phyloP scores from a whole-genome alignment of 2,888 invertebrate species.

The Rotaria macrura region DNA sequence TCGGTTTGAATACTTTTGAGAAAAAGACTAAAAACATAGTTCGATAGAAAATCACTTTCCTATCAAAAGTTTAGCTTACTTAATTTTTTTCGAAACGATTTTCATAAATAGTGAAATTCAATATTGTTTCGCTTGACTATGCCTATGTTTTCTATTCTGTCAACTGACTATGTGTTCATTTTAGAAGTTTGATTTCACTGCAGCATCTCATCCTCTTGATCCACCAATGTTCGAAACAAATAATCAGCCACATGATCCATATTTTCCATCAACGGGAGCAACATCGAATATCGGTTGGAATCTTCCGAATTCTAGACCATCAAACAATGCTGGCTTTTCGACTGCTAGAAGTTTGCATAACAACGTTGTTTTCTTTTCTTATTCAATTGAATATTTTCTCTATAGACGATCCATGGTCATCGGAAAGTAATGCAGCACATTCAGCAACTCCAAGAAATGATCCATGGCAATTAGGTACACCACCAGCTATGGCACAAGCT shows the following conservation, averaged over 20 bases:
- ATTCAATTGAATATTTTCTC: neutral
- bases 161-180: too few species aligned
- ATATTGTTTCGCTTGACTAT: too few species aligned
- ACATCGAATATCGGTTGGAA: neutral
- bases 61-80: too few species aligned
- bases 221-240: neutral
- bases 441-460: neutral
- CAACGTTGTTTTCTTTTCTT: neutral
- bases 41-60: too few species aligned
- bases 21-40: too few species aligned
- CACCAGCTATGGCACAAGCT: neutral
- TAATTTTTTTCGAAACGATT: too few species aligned
- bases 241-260: neutral
- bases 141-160: too few species aligned
- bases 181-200: neutral
- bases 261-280: neutral
- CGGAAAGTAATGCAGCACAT: neutral
- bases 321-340: neutral
- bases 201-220: neutral
- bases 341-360: neutral
- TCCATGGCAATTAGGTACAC: neutral
- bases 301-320: neutral
- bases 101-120: too few species aligned
- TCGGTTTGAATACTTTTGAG: too few species aligned
- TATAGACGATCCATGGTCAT: neutral